A percentile compares a stretch with the other conserved stretches of the same genome.
These are phyloP conservation scores for Mimachlamys varia DNA, from an alignment of 2,888 invertebrate species.

Conservation along the genomic window DNA sequence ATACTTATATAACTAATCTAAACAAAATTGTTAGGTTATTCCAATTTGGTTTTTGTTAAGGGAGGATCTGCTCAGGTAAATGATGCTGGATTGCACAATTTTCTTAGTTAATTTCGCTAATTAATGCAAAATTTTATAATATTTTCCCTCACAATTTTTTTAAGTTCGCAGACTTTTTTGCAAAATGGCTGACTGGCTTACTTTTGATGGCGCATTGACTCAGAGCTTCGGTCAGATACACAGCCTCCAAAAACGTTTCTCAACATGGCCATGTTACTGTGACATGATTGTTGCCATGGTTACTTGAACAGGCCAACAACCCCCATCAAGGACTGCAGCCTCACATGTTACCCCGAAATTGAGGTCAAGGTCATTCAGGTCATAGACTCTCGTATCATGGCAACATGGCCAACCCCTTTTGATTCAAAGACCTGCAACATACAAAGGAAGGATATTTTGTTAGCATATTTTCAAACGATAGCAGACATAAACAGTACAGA, in stretches of 20 bases:
- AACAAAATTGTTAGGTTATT: too few species aligned
- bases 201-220: conserved; percentile 75
- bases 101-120: not conserved
- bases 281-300: conserved; percentile 31
- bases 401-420: conserved; percentile 2
- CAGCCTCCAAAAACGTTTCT: conserved; percentile 79
- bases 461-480: not conserved
- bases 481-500: not conserved
- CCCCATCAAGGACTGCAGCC: conserved; percentile 27
- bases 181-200: conserved; percentile 56
- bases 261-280: conserved; percentile 71
- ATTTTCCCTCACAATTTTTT: not conserved
- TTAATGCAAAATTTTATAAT: not conserved
- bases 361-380: conserved; percentile 31
- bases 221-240: conserved; percentile 78
- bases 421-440: not conserved
- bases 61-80: too few species aligned
- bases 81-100: too few species aligned
- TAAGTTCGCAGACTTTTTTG: not conserved
- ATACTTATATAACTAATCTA: too few species aligned
- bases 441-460: not conserved
- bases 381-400: conserved; percentile 14
- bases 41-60: too few species aligned
- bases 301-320: conserved; percentile 33
- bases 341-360: conserved; percentile 10